Base-by-base conservation (phyloP, 2,888 invertebrate species). In the Monopis laevigella region DNA sequence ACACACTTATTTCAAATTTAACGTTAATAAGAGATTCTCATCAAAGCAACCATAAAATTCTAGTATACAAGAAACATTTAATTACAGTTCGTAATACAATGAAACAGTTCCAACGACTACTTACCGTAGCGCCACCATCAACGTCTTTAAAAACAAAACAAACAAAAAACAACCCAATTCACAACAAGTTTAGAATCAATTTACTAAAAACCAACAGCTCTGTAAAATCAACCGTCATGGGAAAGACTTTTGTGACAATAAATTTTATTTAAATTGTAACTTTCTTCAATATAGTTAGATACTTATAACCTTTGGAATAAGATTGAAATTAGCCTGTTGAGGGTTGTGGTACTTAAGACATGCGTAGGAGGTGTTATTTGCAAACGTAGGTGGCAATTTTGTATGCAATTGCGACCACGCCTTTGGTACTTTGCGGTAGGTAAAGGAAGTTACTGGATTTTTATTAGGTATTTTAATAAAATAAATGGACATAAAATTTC, bases 1-100 rank as follows among this genome's bases (percentile, higher is more conserved):
- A n/a, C n/a, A n/a, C n/a, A n/a, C n/a, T n/a, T n/a, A n/a, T n/a
- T n/a, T n/a, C n/a, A n/a, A n/a, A n/a, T n/a, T n/a, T n/a, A n/a
- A n/a, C n/a, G n/a, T n/a, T n/a, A n/a, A 11, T 12, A 34, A 34
- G 13, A 34, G 16, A 16, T 74, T 75, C 77, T 57, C 77, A 75
- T 67, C 62, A 66, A 69, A 45, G 72, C 59, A 55, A 65, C 55
- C 77, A 69, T 47, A 41, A 46, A 47, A 45, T 47, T 40, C 43
- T 35, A 36, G 43, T 30, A 35, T 13, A 41, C 12, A 35, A 7
- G 24, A 24, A 32, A 32, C 32, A 14, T 16, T 14, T 16, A 16
- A 34, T 34, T 34, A 34, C 17, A 18, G 14, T n/a, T 29, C 14
- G 10, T 29, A 29, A 29, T 13, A 14, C 12, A 29, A 29, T 29